These are phyloP conservation scores for Torymus tubicola DNA, from an alignment of 2,888 invertebrate species.

Conservation along the genomic window DNA sequence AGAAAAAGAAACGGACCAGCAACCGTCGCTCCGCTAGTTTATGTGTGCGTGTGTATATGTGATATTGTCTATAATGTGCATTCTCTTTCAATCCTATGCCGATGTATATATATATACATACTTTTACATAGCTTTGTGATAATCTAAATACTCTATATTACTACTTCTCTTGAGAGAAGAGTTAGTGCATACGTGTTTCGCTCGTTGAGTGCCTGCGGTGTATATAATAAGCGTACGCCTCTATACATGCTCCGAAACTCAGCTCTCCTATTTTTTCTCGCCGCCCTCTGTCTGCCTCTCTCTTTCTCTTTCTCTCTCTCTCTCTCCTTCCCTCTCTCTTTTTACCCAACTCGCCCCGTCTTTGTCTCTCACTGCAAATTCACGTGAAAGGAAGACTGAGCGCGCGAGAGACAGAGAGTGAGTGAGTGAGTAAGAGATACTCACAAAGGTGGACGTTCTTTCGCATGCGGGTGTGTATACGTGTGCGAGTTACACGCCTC, in stretches of 20 bases:
- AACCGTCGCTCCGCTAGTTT: no score
- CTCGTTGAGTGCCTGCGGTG: neutral
- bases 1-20: no score
- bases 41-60: no score
- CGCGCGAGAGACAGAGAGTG: neutral
- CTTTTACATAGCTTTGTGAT: no score
- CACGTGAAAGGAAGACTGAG: neutral
- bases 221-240: conserved; percentile 7
- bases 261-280: conserved; percentile 4
- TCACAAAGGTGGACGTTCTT: conserved; percentile 54
- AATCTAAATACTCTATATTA: no score
- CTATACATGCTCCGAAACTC: neutral
- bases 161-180: neutral
- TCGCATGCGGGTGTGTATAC: conserved; percentile 46
- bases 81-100: no score
- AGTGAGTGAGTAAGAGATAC: conserved; percentile 29
- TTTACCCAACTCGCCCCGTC: neutral
- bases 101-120: no score
- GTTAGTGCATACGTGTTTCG: neutral
- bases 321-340: neutral
- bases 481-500: conserved; percentile 26
- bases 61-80: no score
- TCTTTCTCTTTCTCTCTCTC: no score
- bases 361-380: neutral
- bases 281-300: neutral